Conservation (phyloP, 2,888 invertebrate species). For the Itoplectis maculator region DNA sequence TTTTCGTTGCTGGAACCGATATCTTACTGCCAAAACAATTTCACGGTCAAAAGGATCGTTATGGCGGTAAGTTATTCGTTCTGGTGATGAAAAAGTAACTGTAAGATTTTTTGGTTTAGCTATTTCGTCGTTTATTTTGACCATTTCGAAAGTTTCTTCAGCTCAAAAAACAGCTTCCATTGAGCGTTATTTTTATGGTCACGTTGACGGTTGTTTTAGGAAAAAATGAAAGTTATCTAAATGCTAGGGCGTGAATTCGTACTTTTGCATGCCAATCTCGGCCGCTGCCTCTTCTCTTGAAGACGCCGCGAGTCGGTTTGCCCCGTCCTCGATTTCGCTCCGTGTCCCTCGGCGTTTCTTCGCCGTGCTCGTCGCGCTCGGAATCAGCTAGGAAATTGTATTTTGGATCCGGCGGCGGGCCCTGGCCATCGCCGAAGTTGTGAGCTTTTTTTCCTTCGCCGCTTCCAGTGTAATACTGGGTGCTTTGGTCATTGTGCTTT, state of each 20-base stretch:
- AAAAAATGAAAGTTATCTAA: too few relatives aligned
- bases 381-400: constrained; percentile 84
- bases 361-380: constrained; percentile 80
- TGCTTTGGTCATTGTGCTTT: constrained; percentile 69
- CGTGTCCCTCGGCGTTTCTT: constrained; percentile 71
- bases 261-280: constrained; percentile 64
- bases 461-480: constrained; percentile 75
- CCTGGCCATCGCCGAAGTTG: constrained; percentile 81
- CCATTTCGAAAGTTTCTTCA: too few relatives aligned
- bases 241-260: neutral
- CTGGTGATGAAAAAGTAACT: too few relatives aligned
- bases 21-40: too few relatives aligned
- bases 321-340: constrained; percentile 74
- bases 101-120: too few relatives aligned
- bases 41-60: too few relatives aligned
- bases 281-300: constrained; percentile 72
- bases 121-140: too few relatives aligned
- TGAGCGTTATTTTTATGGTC: too few relatives aligned
- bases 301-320: constrained; percentile 71
- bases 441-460: constrained; percentile 78
- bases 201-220: too few relatives aligned
- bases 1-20: too few relatives aligned
- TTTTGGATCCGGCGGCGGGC: constrained; percentile 84
- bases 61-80: too few relatives aligned
- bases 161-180: too few relatives aligned